Percentiles rank a stretch among this genome's conserved stretches.
Conservation (phyloP, 2,113 vertebrate genomes). For the Scopus umbretta region DNA sequence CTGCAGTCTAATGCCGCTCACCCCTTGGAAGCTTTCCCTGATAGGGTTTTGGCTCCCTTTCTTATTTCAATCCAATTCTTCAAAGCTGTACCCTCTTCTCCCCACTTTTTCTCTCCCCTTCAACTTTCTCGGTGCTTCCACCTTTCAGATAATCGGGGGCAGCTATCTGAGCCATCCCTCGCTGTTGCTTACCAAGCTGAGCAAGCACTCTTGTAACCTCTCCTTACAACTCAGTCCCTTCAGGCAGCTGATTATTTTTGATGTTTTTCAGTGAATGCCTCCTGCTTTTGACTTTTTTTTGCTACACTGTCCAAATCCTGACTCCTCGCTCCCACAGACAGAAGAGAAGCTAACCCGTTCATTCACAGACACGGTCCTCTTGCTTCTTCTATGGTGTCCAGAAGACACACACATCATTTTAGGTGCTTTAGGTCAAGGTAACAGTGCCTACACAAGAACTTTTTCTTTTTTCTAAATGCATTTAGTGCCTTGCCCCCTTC, state of each 20-base stretch:
- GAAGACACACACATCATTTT: neutral
- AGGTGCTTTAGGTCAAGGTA: neutral
- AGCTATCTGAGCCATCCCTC: neutral
- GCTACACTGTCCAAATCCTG: neutral
- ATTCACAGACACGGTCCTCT: rapidly evolving
- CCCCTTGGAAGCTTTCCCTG: slow-evolving; percentile 22
- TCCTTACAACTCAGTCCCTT: neutral
- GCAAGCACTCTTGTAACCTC: neutral
- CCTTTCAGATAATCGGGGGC: neutral
- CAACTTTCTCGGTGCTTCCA: neutral
- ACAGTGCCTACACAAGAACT: neutral
- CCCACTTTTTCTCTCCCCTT: neutral
- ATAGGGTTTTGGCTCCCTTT: rapidly evolving
- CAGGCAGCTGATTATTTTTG: neutral
- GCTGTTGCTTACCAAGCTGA: neutral
- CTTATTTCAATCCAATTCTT: neutral
- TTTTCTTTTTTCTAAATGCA: neutral
- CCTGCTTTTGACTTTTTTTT: neutral
- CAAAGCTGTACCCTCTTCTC: neutral
- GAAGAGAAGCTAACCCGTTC: neutral
- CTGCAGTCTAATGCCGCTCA: neutral
- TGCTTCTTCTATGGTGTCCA: neutral
- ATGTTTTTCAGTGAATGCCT: neutral
- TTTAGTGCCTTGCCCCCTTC: neutral
- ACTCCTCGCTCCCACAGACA: neutral